Conservation (phyloP, 2,888 invertebrate genomes). For the Zonitis immaculata region DNA sequence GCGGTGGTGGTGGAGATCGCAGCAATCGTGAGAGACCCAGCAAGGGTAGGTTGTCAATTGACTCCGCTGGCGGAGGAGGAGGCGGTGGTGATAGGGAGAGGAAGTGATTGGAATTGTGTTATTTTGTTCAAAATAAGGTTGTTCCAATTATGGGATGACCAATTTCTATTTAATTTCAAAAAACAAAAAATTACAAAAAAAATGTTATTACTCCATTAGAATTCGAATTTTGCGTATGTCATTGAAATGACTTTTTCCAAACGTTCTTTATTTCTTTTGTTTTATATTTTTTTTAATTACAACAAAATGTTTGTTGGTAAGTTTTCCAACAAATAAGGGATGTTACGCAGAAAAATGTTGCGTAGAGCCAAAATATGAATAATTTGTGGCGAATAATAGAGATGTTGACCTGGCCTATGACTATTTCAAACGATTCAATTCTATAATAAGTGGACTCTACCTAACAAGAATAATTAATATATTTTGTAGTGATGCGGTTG, state of each 20-base stretch:
- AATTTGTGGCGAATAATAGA: not conserved
- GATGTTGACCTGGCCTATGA: not conserved
- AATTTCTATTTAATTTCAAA: conserved; percentile 30
- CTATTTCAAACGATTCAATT: not conserved
- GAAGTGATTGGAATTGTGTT: conserved; percentile 37
- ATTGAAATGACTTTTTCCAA: not conserved
- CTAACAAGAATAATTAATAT: not conserved
- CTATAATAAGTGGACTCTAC: not conserved
- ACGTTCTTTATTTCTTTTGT: not conserved
- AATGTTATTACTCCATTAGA: not conserved
- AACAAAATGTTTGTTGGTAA: not conserved
- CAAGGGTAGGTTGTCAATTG: conserved; percentile 41
- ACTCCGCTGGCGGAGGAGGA: conserved; percentile 40
- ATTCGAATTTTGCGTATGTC: not conserved
- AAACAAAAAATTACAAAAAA: not conserved
- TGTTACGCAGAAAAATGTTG: not conserved
- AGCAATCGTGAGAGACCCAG: conserved; percentile 34
- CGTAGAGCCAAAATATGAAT: not conserved
- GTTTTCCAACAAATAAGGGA: not conserved
- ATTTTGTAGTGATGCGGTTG: not conserved
- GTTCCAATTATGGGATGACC: conserved; percentile 18
- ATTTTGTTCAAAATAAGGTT: conserved; percentile 16
- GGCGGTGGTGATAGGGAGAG: conserved; percentile 44
- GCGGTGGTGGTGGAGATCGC: conserved; percentile 35
- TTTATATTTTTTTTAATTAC: not conserved